Evolutionary conservation across 2,113 vertebrate genomes (phyloP), one percentile per base, ranked within the genome.

Genomic region (Proterorhinus semilunaris): DNA sequence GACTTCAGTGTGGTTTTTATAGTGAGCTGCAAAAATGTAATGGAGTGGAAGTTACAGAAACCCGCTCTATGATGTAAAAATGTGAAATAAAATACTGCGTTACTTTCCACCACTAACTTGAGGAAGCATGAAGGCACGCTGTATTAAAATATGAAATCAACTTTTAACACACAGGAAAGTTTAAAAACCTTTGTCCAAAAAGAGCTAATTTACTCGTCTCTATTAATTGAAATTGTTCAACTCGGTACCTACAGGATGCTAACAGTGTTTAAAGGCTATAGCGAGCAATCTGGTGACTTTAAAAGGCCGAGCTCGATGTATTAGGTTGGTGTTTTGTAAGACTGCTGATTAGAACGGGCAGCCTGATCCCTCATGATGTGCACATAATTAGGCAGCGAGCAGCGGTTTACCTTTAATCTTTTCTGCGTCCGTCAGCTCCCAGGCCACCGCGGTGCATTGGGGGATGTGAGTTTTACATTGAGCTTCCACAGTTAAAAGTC

Each of bases 351-450:
- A 76, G 71, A 88, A 75, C 68, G 82, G 81, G 75, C 79, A 87
- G 78, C 47, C 67, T 59, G 67, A 81, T 85, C 64, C 76, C 74
- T 68, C 74, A 73, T 87, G 83, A 89, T 78, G 76, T 66, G 85
- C 57, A 67, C 75, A 78, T 86, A 87, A 89, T 91, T 88, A 90
- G 74, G 74, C 67, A 77, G 77, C 83, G 78, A 81, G 78, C 74
- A 49, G 45, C 75, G 72, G 71, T 72, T 84, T 71, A 76, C 59
- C 71, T 84, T 86, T 86, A 86, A 89, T 88, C 72, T 83, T 44
- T 55, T 36, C 58, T 62, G 52, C 65, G 57, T 70, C 75, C 45
- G 51, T 80, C 77, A 79, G 61, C 76, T 83, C 72, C 72, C 69
- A 6, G 46, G 46, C 62, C 49, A 69, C 53, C 11, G 27, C 59